These are phyloP conservation scores for Sceloporus tristichus DNA, from an alignment of 2,113 vertebrate species.

Conservation along the genomic window DNA sequence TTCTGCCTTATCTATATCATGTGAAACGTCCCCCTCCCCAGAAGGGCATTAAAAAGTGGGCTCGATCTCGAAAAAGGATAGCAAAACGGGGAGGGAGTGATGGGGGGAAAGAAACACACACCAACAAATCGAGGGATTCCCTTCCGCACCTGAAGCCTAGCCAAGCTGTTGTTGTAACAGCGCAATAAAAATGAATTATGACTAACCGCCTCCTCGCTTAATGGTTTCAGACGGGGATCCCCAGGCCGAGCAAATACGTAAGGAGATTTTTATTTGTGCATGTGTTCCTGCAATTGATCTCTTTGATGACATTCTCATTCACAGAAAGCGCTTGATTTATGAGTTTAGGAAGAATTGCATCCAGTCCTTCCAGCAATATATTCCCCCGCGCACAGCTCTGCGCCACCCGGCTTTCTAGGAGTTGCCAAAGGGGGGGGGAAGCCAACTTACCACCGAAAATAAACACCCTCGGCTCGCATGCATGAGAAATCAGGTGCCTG, in stretches of 20 bases:
- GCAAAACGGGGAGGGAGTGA: slow-evolving; percentile 16
- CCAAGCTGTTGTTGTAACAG: slow-evolving; percentile 91
- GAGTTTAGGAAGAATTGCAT: slow-evolving; percentile 86
- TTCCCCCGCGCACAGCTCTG: slow-evolving; percentile 66
- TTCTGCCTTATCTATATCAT: not conserved
- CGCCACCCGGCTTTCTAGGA: slow-evolving; percentile 41
- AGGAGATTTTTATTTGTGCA: slow-evolving; percentile 97
- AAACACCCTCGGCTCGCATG: not conserved
- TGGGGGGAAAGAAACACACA: slow-evolving; percentile 48
- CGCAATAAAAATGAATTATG: slow-evolving; percentile 99
- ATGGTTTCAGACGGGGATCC: slow-evolving; percentile 88
- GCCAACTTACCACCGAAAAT: not conserved
- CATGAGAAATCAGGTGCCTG: not conserved
- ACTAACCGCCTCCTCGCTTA: slow-evolving; percentile 88
- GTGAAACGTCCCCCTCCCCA: not conserved
- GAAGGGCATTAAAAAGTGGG: slow-evolving; percentile 5
- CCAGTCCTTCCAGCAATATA: slow-evolving; percentile 74
- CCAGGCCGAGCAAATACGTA: slow-evolving; percentile 88
- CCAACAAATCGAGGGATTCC: slow-evolving; percentile 63
- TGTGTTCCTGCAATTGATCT: slow-evolving; percentile 94
- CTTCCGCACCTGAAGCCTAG: slow-evolving; percentile 76
- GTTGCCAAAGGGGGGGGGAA: slow-evolving; percentile 17
- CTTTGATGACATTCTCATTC: slow-evolving; percentile 97
- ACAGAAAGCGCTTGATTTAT: slow-evolving; percentile 98
- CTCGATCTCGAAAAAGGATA: slow-evolving; percentile 1